Conservation (phyloP, 2,888 invertebrate genomes). For the Phortica okadai region DNA sequence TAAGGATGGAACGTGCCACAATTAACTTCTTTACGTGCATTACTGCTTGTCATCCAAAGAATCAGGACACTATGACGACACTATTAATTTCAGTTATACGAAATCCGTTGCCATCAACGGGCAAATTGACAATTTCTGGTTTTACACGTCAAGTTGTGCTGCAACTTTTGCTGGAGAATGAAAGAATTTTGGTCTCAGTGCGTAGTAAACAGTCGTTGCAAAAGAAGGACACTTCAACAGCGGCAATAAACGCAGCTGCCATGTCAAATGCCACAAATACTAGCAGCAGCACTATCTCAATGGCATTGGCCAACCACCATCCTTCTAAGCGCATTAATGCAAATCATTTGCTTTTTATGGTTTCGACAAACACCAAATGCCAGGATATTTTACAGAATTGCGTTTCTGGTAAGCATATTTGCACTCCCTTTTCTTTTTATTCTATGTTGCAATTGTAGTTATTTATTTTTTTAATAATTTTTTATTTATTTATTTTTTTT, state of each 20-base stretch:
- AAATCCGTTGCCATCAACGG: conserved; percentile 49
- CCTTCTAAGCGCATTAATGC: conserved; percentile 86
- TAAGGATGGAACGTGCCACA: conserved; percentile 84
- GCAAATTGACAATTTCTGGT: conserved; percentile 82
- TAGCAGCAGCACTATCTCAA: conserved; percentile 56
- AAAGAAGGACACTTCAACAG: conserved; percentile 65
- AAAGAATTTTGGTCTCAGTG: conserved; percentile 88
- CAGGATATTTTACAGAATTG: conserved; percentile 84
- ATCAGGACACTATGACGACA: conserved; percentile 89
- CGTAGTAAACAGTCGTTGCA: conserved; percentile 75
- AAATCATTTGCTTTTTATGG: conserved; percentile 83
- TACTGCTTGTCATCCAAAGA: conserved; percentile 89
- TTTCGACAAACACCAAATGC: conserved; percentile 87
- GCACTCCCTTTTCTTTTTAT: conserved; percentile 40
- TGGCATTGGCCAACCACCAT: conserved; percentile 77
- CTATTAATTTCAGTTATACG: conserved; percentile 79
- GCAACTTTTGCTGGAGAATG: conserved; percentile 90
- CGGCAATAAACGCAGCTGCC: conserved; percentile 52
- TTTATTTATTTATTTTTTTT: conserved; percentile 18
- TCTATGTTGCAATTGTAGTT: conserved; percentile 26
- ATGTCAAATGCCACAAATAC: conserved; percentile 35
- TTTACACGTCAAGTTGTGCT: conserved; percentile 91
- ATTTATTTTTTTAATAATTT: conserved; percentile 20
- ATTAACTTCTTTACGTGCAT: conserved; percentile 89
- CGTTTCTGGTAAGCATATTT: conserved; percentile 73